Evolutionary conservation across 2,113 vertebrate genomes (phyloP).

Genomic region (Jaculus jaculus): DNA sequence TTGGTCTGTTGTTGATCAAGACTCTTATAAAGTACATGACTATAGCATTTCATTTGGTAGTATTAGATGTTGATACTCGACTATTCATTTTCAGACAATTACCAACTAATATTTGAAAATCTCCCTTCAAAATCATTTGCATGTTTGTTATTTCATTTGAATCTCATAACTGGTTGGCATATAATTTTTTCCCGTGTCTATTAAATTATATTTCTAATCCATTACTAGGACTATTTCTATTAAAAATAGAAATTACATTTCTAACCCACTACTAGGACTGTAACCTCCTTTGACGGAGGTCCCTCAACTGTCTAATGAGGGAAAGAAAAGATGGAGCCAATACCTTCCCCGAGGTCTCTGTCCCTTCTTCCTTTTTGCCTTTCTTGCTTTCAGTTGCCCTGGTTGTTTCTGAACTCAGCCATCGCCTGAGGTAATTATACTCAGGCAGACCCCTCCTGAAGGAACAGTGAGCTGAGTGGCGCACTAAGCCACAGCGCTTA

Average conservation of each 20-base stretch:
- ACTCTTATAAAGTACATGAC: not conserved
- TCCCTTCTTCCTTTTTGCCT: slow-evolving; percentile 55
- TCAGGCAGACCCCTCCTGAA: slow-evolving; percentile 29
- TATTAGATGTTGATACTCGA: not conserved
- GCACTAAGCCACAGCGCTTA: slow-evolving; percentile 49
- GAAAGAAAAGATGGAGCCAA: slow-evolving; percentile 34
- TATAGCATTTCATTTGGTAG: not conserved
- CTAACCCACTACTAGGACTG: not conserved
- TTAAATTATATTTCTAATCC: not conserved
- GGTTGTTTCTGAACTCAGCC: slow-evolving; percentile 56
- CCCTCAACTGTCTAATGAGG: not conserved
- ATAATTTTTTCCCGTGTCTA: not conserved
- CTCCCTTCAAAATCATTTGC: not conserved
- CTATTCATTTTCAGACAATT: not conserved
- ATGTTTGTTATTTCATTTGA: not conserved
- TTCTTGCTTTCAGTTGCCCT: slow-evolving; percentile 50
- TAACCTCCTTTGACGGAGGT: not conserved
- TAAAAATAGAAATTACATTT: not conserved
- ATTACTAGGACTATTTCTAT: not conserved
- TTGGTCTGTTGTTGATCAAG: not conserved
- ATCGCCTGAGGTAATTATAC: slow-evolving; percentile 27
- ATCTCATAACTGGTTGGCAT: not conserved
- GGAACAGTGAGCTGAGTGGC: slow-evolving; percentile 33
- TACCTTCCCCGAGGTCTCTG: slow-evolving; percentile 64
- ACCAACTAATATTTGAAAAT: not conserved